Percentiles rank a stretch among this genome's conserved stretches.
phyloP scores from a whole-genome alignment of 23 tunicate genomes.

The Trididemnum nubilum region DNA sequence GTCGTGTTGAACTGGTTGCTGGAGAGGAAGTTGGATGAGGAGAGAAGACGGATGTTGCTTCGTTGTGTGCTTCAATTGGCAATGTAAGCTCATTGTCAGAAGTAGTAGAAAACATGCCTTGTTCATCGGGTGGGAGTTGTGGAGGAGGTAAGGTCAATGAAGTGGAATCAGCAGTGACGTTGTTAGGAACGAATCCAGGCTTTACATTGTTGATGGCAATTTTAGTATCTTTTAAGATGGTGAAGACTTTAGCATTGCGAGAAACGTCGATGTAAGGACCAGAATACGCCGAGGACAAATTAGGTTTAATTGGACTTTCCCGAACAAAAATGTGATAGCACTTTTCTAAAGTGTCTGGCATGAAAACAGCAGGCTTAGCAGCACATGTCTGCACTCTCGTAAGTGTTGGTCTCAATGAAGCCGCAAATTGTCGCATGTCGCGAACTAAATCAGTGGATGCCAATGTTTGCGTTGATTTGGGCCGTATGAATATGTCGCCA shows the following conservation, averaged over 20 bases:
- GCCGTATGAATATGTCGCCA: not conserved
- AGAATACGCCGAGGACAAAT: not conserved
- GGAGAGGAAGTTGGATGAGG: too few species aligned
- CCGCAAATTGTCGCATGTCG: not conserved
- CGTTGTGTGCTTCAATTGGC: too few species aligned
- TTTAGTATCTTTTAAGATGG: too few species aligned
- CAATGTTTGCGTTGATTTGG: not conserved
- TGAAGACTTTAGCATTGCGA: not conserved
- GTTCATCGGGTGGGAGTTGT: too few species aligned
- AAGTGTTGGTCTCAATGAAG: not conserved
- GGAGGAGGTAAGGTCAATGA: too few species aligned
- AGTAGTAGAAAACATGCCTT: too few species aligned
- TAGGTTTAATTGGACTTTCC: not conserved
- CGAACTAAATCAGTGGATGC: not conserved
- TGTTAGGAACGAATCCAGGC: not conserved
- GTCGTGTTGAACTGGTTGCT: too few species aligned
- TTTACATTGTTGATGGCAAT: not conserved
- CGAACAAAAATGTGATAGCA: slow-evolving; percentile 5
- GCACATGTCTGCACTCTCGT: slow-evolving; percentile 6
- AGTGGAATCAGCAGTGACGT: too few species aligned
- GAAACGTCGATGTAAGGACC: not conserved
- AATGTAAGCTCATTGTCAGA: too few species aligned
- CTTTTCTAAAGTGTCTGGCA: not conserved
- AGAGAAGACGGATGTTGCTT: too few species aligned
- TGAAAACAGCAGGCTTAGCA: not conserved